phyloP scores from a whole-genome alignment of 2,113 vertebrate species.

The Rhinichthys klamathensis region DNA sequence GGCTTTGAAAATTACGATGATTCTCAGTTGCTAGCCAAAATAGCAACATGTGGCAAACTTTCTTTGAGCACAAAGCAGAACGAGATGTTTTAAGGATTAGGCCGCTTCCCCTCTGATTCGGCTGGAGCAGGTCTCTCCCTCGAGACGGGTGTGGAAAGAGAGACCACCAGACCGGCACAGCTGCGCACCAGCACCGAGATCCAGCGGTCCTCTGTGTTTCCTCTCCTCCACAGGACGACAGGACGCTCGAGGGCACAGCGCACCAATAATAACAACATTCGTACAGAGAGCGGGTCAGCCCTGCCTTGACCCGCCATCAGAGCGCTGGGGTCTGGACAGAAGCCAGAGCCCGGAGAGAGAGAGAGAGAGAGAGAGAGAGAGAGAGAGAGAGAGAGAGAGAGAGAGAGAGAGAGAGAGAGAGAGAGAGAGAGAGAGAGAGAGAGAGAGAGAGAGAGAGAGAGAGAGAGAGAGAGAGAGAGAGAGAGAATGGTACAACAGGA shows the following conservation, averaged over 20 bases:
- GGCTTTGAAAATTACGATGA: background rate
- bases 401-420: constrained; percentile 14
- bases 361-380: background rate
- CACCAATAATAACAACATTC: constrained; percentile 94
- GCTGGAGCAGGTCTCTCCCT: constrained; percentile 37
- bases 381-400: background rate
- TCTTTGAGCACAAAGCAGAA: constrained; percentile 4
- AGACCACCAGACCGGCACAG: constrained; percentile 74
- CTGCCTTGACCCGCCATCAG: constrained; percentile 84
- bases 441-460: background rate
- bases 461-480: constrained; percentile 8
- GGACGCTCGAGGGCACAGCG: constrained; percentile 80
- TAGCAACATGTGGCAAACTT: background rate
- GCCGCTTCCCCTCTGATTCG: constrained; percentile 2
- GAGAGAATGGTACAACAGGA: constrained; percentile 30
- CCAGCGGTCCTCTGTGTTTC: constrained; percentile 66
- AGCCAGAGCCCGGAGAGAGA: constrained; percentile 64
- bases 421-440: constrained; percentile 14
- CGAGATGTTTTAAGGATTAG: constrained; percentile 20
- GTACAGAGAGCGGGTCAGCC: constrained; percentile 83
- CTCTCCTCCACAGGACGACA: constrained; percentile 77
- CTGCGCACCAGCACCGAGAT: constrained; percentile 75
- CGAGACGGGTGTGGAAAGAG: constrained; percentile 46
- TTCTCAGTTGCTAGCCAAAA: background rate
- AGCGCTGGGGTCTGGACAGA: constrained; percentile 81